These are phyloP conservation scores for Eleginops maclovinus DNA, from an alignment of 2,113 vertebrate species.

Conservation along the genomic window DNA sequence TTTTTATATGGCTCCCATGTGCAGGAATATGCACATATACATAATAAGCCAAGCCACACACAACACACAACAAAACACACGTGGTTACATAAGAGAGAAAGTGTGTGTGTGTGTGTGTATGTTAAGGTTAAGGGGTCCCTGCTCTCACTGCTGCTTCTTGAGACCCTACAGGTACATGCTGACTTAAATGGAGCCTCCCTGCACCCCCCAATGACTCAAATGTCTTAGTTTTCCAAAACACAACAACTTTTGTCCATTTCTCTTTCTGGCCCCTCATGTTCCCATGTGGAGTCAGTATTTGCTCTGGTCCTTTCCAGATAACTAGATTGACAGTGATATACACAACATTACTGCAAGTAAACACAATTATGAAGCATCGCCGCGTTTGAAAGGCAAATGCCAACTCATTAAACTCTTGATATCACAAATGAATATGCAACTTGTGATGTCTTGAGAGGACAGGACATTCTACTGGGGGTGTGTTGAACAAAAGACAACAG, in stretches of 20 bases:
- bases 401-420: background rate
- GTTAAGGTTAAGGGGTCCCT: slow-evolving; percentile 16
- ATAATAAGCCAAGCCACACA: slow-evolving; percentile 40
- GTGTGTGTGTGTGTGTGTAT: background rate
- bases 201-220: background rate
- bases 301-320: background rate
- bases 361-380: background rate
- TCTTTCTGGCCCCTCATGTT: background rate
- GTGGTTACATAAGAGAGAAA: slow-evolving; percentile 51
- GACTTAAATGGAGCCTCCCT: slow-evolving; percentile 16
- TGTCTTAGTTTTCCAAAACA: slow-evolving; percentile 5
- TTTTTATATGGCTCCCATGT: slow-evolving; percentile 66
- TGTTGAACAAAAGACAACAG: too few species aligned
- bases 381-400: background rate
- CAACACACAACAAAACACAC: background rate
- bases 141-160: slow-evolving; percentile 25
- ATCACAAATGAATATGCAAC: background rate
- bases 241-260: slow-evolving; percentile 4
- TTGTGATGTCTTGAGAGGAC: background rate
- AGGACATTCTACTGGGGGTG: too few species aligned
- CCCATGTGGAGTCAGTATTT: background rate
- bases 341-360: background rate
- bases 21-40: slow-evolving; percentile 41
- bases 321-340: background rate
- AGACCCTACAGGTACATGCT: slow-evolving; percentile 37